Conservation (phyloP, 2,113 vertebrate species). For the Carollia perspicillata region DNA sequence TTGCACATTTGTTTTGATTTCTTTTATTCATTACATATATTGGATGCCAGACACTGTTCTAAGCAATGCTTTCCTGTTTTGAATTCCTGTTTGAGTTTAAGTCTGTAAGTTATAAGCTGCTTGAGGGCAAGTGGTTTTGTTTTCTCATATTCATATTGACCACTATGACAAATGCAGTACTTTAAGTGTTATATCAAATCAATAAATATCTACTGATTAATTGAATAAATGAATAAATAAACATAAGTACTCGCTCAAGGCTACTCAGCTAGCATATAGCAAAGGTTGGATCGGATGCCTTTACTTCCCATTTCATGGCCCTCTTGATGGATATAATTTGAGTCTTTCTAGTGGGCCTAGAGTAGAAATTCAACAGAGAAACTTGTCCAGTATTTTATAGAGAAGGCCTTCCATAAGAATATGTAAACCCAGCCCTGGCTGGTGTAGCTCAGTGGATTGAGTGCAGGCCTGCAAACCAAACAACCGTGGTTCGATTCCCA, state of each 20-base stretch:
- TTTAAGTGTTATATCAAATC: not conserved
- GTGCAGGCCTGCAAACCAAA: no score
- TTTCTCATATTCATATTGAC: not conserved
- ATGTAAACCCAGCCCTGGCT: slow-evolving; percentile 52
- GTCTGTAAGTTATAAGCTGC: not conserved
- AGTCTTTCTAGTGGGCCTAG: not conserved
- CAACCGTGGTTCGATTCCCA: no score
- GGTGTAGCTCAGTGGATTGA: no score
- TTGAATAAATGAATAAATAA: not conserved
- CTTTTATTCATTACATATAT: not conserved
- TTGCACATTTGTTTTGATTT: not conserved
- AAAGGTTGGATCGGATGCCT: not conserved
- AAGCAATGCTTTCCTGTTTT: not conserved
- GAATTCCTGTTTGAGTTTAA: not conserved
- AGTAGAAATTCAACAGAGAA: slow-evolving; percentile 61
- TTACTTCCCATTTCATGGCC: not conserved
- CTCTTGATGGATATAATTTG: not conserved
- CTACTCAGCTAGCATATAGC: not conserved
- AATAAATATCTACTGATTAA: not conserved
- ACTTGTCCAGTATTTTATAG: slow-evolving; percentile 56
- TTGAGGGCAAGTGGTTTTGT: not conserved
- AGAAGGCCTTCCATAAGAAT: slow-evolving; percentile 59
- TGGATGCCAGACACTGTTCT: not conserved
- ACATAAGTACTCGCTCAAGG: not conserved
- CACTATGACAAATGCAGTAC: not conserved